Base-by-base conservation (phyloP, 2,797 vertebrate genomes). In the Argyrosomus regius region DNA sequence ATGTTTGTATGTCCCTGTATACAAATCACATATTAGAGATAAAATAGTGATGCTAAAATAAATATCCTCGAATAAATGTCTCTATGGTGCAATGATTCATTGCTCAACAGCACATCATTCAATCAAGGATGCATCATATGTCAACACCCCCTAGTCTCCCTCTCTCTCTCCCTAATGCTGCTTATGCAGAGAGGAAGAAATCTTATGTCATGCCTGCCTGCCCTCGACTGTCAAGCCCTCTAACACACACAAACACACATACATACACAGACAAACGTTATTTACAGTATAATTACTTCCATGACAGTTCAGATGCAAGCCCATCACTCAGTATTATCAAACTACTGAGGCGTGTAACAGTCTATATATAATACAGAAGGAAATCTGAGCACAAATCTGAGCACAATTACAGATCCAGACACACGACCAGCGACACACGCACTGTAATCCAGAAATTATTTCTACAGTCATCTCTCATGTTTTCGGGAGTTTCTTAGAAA, bases 161-260 rank as follows among this genome's bases (percentile, higher is more conserved):
- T 48, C 76, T 82, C 59, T 63, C 58, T 67, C 63, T 46, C 62
- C 20, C 46, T 85, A 79, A 85, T 81, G 70, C 82, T 80, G 72
- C 81, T 90, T 86, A 87, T 85, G 82, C 72, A 78, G 69, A 82
- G 73, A 85, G 79, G 86, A 86, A 81, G 89, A 83, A 89, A 91
- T 88, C 78, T 85, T 87, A 92, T 93, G 93, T 93, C 90, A 93
- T 92, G 92, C 88, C 85, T 92, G 89, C 88, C 88, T 93, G 93
- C 88, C 76, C 77, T 83, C 66, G 74, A 78, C 89, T 92, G 87
- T 91, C 89, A 92, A 80, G 71, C 60, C 49, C 28, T 62, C 39
- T 64, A 58, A 89, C 77, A 87, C 83, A 77, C 69, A 81, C 43
- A 82, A 35, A 88, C 74, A 88, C 83, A 85, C 84, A 83, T 56